Percentiles rank a stretch among this genome's conserved stretches.
phyloP scores from a whole-genome alignment of 2,888 invertebrate genomes.

The Himalopsyche anomala region DNA sequence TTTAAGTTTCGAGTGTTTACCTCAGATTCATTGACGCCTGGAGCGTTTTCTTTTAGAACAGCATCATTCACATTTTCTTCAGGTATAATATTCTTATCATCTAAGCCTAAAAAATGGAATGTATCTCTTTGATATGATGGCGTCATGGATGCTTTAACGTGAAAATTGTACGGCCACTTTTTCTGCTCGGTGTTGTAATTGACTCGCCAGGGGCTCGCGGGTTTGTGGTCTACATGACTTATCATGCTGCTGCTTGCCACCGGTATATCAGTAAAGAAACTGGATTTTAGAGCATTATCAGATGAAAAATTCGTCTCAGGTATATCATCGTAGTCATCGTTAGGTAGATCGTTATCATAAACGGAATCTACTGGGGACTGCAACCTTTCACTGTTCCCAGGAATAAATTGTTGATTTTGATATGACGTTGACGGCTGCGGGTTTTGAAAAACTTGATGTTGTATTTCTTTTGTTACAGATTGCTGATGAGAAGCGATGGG shows the following conservation, averaged over 20 bases:
- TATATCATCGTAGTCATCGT: not conserved
- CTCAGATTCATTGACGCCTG: slow-evolving; percentile 59
- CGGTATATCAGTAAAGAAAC: slow-evolving; percentile 52
- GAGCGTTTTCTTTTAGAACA: slow-evolving; percentile 40
- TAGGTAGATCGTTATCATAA: not conserved
- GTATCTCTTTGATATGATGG: slow-evolving; percentile 72
- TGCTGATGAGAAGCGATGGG: no score
- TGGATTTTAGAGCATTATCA: not conserved
- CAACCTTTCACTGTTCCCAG: not conserved
- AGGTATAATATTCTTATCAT: slow-evolving; percentile 45
- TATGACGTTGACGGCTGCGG: slow-evolving; percentile 17
- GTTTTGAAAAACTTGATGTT: not conserved
- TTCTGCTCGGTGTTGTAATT: slow-evolving; percentile 73
- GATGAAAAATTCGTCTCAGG: slow-evolving; percentile 39
- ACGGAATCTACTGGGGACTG: not conserved
- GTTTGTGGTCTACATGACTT: slow-evolving; percentile 63
- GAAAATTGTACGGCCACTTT: slow-evolving; percentile 74
- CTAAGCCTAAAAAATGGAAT: slow-evolving; percentile 59
- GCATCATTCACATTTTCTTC: not conserved
- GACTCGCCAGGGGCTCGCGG: slow-evolving; percentile 75
- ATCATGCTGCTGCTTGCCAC: slow-evolving; percentile 61
- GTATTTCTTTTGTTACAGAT: not conserved
- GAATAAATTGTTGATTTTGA: not conserved
- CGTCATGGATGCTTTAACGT: slow-evolving; percentile 75
- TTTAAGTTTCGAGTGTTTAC: slow-evolving; percentile 69